Percentiles rank a stretch among this genome's conserved stretches.
Conservation (phyloP, 2,888 invertebrate species). For the Noctua comes region DNA sequence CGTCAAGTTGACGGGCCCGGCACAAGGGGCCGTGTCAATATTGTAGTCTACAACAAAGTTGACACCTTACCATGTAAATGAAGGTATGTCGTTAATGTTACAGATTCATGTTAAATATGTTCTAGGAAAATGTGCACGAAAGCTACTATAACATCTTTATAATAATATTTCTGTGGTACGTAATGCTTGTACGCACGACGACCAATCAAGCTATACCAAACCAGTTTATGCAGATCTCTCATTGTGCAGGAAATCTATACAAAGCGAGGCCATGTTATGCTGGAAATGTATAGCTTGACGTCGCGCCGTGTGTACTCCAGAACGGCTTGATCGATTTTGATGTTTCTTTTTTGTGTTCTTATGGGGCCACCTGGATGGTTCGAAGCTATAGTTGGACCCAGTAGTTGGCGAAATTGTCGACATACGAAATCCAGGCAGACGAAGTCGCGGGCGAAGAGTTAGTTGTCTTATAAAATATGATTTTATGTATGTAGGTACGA, state of each 20-base stretch:
- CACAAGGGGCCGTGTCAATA: slow-evolving; percentile 41
- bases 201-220: too few species aligned
- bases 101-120: not conserved
- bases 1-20: slow-evolving; percentile 42
- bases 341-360: not conserved
- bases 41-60: slow-evolving; percentile 31
- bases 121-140: not conserved
- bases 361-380: not conserved
- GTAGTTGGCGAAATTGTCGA: not conserved
- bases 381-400: not conserved
- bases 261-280: too few species aligned
- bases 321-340: not conserved
- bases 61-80: slow-evolving; percentile 13
- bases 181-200: not conserved
- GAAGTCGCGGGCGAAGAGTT: not conserved
- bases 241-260: too few species aligned
- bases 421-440: not conserved
- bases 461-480: not conserved
- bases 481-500: not conserved
- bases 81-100: slow-evolving; percentile 12
- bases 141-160: not conserved
- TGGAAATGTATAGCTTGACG: too few species aligned
- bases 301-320: not conserved
- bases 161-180: not conserved
- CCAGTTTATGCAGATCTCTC: too few species aligned